These are phyloP conservation scores for Caretta caretta DNA, from an alignment of 2,113 vertebrate species.

Conservation along the genomic window DNA sequence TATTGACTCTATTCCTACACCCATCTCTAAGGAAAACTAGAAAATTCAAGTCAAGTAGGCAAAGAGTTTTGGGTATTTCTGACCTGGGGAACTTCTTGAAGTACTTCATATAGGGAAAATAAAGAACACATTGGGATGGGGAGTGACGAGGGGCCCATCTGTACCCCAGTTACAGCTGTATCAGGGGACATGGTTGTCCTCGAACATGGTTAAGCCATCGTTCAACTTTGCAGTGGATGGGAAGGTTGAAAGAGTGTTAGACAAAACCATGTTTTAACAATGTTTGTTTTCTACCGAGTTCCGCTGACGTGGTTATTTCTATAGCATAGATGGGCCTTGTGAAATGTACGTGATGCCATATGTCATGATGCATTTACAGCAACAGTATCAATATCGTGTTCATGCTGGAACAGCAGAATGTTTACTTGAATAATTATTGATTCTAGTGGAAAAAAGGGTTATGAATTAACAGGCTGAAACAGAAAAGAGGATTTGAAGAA, in stretches of 20 bases:
- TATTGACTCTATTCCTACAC: not conserved
- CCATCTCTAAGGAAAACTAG: not conserved
- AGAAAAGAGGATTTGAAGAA: slow-evolving; percentile 52
- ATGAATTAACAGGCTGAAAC: slow-evolving; percentile 61
- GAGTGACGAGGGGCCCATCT: not conserved
- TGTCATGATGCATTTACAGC: not conserved
- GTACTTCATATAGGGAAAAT: not conserved
- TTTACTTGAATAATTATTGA: slow-evolving; percentile 59
- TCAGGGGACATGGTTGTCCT: not conserved
- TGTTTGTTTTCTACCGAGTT: not conserved
- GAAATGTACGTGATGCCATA: not conserved
- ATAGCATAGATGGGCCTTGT: not conserved
- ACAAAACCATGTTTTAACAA: not conserved
- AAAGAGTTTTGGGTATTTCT: not conserved
- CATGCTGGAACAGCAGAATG: not conserved
- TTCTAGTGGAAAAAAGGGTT: slow-evolving; percentile 48
- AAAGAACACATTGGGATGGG: too few species aligned
- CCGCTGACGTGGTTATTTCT: not conserved
- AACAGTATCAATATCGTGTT: not conserved
- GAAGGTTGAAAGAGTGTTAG: not conserved
- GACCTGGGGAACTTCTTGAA: not conserved
- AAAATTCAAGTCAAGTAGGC: not conserved
- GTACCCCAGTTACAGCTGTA: not conserved
- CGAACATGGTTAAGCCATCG: not conserved
- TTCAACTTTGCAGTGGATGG: not conserved